A percentile compares a stretch with the other conserved stretches of the same genome.
Conservation (phyloP, 2,888 invertebrate genomes). For the Ectemnius lituratus region DNA sequence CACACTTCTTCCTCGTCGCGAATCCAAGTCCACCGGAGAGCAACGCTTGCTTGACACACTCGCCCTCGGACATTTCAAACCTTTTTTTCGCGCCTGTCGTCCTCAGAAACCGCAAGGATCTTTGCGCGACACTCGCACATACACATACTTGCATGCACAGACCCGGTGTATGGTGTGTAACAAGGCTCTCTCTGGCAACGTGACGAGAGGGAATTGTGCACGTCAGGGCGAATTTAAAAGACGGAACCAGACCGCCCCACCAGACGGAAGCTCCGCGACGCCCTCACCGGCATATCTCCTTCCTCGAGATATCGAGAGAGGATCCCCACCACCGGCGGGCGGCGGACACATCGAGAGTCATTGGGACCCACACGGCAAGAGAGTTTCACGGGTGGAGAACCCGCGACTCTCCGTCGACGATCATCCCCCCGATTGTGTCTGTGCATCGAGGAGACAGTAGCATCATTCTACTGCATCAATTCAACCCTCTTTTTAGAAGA, state of each 20-base stretch:
- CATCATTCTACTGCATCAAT: not conserved
- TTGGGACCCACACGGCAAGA: conserved; percentile 38
- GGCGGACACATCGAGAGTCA: conserved; percentile 33
- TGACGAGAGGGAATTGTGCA: not conserved
- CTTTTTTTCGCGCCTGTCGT: not conserved
- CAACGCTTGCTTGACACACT: not conserved
- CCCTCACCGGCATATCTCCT: conserved; percentile 47
- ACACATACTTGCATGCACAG: not conserved
- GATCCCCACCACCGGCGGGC: conserved; percentile 38
- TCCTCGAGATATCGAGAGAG: not conserved
- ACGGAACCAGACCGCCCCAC: conserved; percentile 59
- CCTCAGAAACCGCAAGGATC: too few species aligned
- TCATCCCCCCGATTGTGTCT: conserved; percentile 37
- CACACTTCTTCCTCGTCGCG: conserved; percentile 13
- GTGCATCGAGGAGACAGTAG: not conserved
- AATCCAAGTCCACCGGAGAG: not conserved
- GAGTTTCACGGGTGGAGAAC: conserved; percentile 56
- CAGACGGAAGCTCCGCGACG: conserved; percentile 50
- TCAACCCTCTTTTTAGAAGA: not conserved
- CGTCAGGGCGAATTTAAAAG: conserved; percentile 28
- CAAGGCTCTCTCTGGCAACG: not conserved
- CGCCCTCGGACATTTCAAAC: not conserved
- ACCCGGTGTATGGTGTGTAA: not conserved
- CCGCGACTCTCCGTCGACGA: conserved; percentile 46
- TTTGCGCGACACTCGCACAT: conserved; percentile 10